These are phyloP conservation scores for Rhinella marina DNA, from an alignment of 2,797 vertebrate species.

Conservation along the genomic window DNA sequence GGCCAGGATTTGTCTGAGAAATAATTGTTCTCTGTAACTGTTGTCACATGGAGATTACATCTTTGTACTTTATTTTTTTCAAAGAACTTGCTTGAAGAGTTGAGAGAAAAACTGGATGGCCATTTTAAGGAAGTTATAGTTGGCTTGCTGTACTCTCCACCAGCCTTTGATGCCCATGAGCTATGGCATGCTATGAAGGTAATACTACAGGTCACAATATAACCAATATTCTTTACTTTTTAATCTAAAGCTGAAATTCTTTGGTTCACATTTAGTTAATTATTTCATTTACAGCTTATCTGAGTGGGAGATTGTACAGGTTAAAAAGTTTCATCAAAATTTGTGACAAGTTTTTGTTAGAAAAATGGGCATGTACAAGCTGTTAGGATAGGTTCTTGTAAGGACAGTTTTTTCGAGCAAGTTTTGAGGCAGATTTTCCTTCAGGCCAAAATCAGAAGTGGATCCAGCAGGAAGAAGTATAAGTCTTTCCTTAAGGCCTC, in stretches of 20 bases:
- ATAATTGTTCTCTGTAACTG: neutral
- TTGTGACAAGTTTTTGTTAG: neutral
- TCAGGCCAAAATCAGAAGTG: too few species aligned
- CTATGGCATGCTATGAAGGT: constrained; percentile 83
- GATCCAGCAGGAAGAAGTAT: too few species aligned
- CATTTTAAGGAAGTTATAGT: constrained; percentile 82
- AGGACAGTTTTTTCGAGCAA: too few species aligned
- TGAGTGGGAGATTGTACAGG: neutral
- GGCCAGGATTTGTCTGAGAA: neutral
- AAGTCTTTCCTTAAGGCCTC: too few species aligned
- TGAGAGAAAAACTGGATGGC: constrained; percentile 77
- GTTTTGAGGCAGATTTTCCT: too few species aligned
- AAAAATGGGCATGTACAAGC: too few species aligned
- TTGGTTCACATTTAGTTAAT: neutral
- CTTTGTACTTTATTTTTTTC: constrained; percentile 12
- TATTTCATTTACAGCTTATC: neutral
- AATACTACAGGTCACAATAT: constrained; percentile 27
- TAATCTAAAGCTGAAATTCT: neutral
- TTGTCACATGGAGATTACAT: neutral
- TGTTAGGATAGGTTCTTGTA: too few species aligned
- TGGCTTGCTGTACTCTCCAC: constrained; percentile 76
- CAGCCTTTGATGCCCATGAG: constrained; percentile 76
- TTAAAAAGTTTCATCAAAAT: neutral
- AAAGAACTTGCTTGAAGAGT: constrained; percentile 73
- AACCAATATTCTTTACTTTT: neutral